phyloP scores from a whole-genome alignment of 2,113 vertebrate species.

The Genyomyrus donnyi region DNA sequence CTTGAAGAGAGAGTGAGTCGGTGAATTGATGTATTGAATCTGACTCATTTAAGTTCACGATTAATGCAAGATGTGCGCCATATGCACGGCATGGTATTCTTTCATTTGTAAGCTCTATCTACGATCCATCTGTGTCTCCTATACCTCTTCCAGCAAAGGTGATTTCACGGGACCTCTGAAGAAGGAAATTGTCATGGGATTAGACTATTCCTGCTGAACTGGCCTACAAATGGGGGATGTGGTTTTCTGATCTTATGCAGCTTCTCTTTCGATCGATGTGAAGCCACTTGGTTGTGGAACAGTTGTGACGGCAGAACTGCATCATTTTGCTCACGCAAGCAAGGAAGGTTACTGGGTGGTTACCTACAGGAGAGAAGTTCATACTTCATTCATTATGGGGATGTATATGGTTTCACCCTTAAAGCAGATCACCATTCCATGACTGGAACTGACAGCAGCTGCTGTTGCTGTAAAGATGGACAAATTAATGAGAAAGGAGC shows the following conservation, averaged over 20 bases:
- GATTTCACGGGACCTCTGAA: neutral
- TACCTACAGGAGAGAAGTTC: neutral
- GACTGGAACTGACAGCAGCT: neutral
- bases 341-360: neutral
- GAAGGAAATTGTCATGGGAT: neutral
- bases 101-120: neutral
- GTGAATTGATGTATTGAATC: neutral
- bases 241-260: neutral
- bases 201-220: neutral
- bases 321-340: neutral
- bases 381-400: neutral
- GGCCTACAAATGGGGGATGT: neutral
- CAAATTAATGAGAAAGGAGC: neutral
- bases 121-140: neutral
- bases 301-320: neutral
- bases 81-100: neutral
- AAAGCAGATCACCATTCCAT: neutral
- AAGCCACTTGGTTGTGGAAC: neutral
- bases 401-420: neutral
- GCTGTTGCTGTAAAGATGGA: constrained; percentile 1
- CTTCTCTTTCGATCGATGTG: neutral
- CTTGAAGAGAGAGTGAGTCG: too few species aligned
- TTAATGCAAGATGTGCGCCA: neutral
- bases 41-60: neutral
- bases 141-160: neutral